phyloP scores from a whole-genome alignment of 2,113 vertebrate species.

The Nycticryphes semicollaris region DNA sequence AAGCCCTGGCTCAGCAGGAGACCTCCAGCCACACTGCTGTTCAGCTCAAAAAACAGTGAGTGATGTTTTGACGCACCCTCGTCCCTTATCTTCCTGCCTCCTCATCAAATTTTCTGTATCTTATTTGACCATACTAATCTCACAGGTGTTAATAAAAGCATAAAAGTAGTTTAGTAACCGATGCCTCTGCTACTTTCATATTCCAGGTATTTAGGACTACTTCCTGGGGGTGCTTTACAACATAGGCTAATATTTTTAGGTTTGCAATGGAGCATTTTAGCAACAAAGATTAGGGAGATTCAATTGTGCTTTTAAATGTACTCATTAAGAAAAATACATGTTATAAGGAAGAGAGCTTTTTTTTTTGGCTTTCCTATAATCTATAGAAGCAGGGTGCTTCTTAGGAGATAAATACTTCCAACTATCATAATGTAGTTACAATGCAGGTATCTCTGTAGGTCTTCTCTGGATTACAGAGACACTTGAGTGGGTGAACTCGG shows the following conservation, averaged over 20 bases:
- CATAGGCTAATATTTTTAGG: neutral
- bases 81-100: neutral
- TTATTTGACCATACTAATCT: neutral
- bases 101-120: accelerated
- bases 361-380: neutral
- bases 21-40: constrained; percentile 71
- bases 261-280: neutral
- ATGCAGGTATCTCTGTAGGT: neutral
- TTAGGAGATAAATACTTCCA: neutral
- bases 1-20: constrained; percentile 86
- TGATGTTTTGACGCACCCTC: neutral
- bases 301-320: neutral
- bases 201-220: neutral
- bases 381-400: neutral
- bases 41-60: constrained; percentile 88
- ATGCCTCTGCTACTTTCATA: accelerated
- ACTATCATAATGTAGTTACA: accelerated
- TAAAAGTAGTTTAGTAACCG: neutral
- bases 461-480: neutral
- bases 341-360: neutral
- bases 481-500: neutral
- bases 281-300: neutral
- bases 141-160: neutral
- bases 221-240: neutral
- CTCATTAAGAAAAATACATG: neutral